Conservation (phyloP, 2,113 vertebrate species). For the Bubo blakistoni region DNA sequence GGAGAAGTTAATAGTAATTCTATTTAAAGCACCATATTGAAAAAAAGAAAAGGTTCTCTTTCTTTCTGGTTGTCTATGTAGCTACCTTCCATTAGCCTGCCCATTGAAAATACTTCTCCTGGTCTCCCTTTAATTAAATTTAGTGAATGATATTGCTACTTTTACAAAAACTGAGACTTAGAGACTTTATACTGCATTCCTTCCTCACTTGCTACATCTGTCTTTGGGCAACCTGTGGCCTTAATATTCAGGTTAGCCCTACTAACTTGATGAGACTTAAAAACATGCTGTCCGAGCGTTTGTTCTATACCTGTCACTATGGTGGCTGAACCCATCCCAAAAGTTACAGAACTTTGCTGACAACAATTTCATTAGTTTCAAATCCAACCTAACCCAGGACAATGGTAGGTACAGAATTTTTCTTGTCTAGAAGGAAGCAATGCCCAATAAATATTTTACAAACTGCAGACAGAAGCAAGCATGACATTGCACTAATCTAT, state of each 20-base stretch:
- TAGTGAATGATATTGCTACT: not conserved
- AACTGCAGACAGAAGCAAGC: not conserved
- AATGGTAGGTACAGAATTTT: not conserved
- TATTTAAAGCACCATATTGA: not conserved
- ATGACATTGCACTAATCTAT: not conserved
- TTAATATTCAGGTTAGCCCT: not conserved
- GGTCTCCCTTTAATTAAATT: not conserved
- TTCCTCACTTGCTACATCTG: not conserved
- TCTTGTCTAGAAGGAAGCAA: not conserved
- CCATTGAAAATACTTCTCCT: not conserved
- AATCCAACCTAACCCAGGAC: not conserved
- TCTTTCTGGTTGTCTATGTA: not conserved
- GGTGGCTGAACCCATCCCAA: not conserved
- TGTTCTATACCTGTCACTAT: not conserved
- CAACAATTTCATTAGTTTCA: not conserved
- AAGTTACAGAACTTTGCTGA: not conserved
- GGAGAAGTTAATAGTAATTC: not conserved
- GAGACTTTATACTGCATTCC: not conserved
- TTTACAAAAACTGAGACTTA: not conserved
- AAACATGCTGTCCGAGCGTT: not conserved
- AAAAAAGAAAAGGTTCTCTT: not conserved
- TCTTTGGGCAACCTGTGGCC: not conserved
- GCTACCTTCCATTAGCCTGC: not conserved
- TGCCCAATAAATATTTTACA: not conserved
- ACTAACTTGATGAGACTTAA: not conserved